Conservation (phyloP, 2,888 invertebrate genomes). For the Hybos culiciformis region DNA sequence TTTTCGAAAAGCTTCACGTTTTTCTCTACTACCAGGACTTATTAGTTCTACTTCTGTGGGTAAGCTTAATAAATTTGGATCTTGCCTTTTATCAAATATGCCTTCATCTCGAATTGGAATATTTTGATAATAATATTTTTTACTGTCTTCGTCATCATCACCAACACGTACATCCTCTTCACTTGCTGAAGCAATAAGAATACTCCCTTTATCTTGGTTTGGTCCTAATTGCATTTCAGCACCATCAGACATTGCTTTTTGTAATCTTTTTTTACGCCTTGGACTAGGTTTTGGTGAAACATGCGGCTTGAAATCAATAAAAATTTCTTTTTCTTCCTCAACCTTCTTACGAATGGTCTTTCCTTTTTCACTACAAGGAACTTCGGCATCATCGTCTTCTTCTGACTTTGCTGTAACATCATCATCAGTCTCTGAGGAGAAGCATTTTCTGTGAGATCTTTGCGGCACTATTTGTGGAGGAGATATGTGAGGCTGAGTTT, state of each 20-base stretch:
- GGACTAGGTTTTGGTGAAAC: slow-evolving; percentile 50
- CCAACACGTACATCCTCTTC: slow-evolving; percentile 44
- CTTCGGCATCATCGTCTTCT: slow-evolving; percentile 18
- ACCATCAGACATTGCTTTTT: slow-evolving; percentile 62
- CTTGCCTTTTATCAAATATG: slow-evolving; percentile 13
- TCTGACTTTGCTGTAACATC: slow-evolving; percentile 22
- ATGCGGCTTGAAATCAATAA: slow-evolving; percentile 76
- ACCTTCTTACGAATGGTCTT: slow-evolving; percentile 21
- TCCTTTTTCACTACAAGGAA: slow-evolving; percentile 13
- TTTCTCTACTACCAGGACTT: slow-evolving; percentile 24
- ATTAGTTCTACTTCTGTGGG: slow-evolving; percentile 20
- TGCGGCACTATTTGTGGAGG: no score
- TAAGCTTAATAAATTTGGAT: slow-evolving; percentile 17
- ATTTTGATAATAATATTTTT: slow-evolving; percentile 14
- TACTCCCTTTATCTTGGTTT: slow-evolving; percentile 39
- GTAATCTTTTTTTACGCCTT: slow-evolving; percentile 41
- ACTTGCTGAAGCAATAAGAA: slow-evolving; percentile 44
- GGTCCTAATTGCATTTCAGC: slow-evolving; percentile 58
- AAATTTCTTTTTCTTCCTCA: slow-evolving; percentile 63
- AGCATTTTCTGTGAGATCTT: no score
- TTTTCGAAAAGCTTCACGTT: slow-evolving; percentile 59
- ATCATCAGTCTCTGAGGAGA: background rate
- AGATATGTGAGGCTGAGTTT: slow-evolving; percentile 11
- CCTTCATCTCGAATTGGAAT: slow-evolving; percentile 18
- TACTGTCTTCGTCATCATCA: slow-evolving; percentile 14